Evolutionary conservation across 1,140 invertebrate species (phyloP), one percentile per base, ranked within the genome.

Genomic region (Ephestia elutella): DNA sequence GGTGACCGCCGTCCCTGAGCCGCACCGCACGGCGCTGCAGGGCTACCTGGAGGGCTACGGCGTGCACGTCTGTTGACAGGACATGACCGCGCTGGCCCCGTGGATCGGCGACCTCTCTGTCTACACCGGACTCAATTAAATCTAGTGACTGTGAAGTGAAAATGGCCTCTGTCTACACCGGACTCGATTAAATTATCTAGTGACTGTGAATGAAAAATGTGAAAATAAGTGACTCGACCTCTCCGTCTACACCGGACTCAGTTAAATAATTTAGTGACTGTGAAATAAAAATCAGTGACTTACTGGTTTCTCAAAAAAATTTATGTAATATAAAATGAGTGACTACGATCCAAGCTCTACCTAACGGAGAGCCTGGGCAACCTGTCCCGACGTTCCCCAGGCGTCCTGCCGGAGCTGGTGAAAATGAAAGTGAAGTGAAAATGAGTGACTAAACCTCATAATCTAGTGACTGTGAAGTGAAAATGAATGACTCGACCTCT

Each of bases 361-460:
- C 87, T 97, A 5, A 94, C 92, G 0, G 92, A 94, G 89, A 91
- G 91, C 49, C 87, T 97, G 9, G 90, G 91, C 17, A 91, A 90
- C 70, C 67, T 95, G 53, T 90, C 92, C 0, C 85, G 90, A 2
- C 82, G 89, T 5, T 85, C 92, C 56, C 93, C 93, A 1, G 93
- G 93, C 54, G 85, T 91, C 58, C 80, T 96, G 58, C 86, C 88
- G 4, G 71, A 80, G 15, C 70, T 90, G 2, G 73, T 92, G 2
- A 65, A n/a, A n/a, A n/a, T n/a, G n/a, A n/a, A n/a, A n/a, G n/a
- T n/a, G n/a, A n/a, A n/a, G n/a, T n/a, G n/a, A n/a, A n/a, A n/a
- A n/a, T n/a, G n/a, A n/a, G n/a, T 10, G 5, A 49, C 5, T 28
- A 25, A 19, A 57, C 56, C 18, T 57, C 21, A 57, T 15, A 35